A percentile compares a stretch with the other conserved stretches of the same genome.
Conservation (phyloP, 1,140 invertebrate genomes). For the Drosophila sulfurigaster region DNA sequence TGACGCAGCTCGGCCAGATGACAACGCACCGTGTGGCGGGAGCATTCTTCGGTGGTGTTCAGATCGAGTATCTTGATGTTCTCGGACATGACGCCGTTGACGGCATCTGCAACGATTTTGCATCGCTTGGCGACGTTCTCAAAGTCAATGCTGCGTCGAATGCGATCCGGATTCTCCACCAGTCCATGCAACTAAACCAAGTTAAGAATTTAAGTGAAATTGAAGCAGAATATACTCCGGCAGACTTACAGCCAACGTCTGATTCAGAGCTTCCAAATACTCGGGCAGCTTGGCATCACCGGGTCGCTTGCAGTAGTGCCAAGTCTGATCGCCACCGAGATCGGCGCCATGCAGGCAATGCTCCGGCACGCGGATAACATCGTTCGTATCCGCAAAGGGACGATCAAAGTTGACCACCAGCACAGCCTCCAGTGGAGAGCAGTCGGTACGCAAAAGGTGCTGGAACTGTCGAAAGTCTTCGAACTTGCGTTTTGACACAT, state of each 20-base stretch:
- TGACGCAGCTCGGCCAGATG: slow-evolving; percentile 84
- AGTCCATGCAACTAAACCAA: slow-evolving; percentile 55
- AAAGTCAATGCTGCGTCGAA: slow-evolving; percentile 72
- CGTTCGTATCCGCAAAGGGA: neutral
- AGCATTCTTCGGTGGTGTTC: slow-evolving; percentile 79
- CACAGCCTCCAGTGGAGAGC: slow-evolving; percentile 67
- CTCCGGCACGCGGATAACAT: slow-evolving; percentile 53
- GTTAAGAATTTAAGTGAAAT: neutral
- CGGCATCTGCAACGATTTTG: slow-evolving; percentile 69
- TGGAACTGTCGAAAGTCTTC: slow-evolving; percentile 69
- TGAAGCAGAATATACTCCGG: neutral
- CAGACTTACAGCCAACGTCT: slow-evolving; percentile 58
- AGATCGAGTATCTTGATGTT: slow-evolving; percentile 66
- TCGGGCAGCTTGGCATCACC: slow-evolving; percentile 59
- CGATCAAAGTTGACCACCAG: slow-evolving; percentile 78
- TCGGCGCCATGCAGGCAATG: slow-evolving; percentile 20
- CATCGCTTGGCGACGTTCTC: slow-evolving; percentile 69
- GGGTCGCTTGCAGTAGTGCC: slow-evolving; percentile 73
- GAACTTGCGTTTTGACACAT: slow-evolving; percentile 67
- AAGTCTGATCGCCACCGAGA: slow-evolving; percentile 23
- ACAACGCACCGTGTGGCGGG: slow-evolving; percentile 82
- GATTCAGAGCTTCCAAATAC: slow-evolving; percentile 62
- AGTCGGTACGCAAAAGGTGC: slow-evolving; percentile 62
- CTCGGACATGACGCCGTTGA: slow-evolving; percentile 53
- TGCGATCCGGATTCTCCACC: slow-evolving; percentile 65